Base-by-base conservation (phyloP, 2,888 invertebrate species). In the Tiphia femorata region DNA sequence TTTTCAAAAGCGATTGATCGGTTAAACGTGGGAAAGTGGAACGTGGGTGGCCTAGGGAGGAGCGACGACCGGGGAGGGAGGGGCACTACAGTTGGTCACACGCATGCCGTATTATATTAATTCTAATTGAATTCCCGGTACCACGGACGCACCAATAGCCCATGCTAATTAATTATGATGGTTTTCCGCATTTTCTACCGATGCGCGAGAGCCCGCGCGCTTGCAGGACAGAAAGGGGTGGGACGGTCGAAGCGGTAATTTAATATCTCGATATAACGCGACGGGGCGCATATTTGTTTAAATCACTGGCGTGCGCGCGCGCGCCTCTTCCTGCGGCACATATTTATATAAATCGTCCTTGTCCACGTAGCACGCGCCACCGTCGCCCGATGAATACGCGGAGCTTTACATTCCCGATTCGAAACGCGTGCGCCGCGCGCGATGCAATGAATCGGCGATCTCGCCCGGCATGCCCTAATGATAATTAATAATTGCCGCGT, bases 101-200 rank as follows among this genome's bases (percentile, higher is more conserved):
- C n/a, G 12, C 33, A n/a, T 14, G 8, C 12, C 33, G 33, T 14
- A 33, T 33, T n/a, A 33, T 33, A 33, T 33, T 33, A 33, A 33
- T 33, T 33, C 33, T 33, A 33, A 33, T 33, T 33, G 33, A 33
- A 33, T 33, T 33, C 33, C 33, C 14, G 12, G 33, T n/a, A 12
- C 33, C 33, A 14, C 33, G 33, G n/a, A n/a, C 33, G 33, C 14
- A n/a, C 33, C 33, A 33, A 33, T 33, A 33, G 33, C 33, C 8
- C 33, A 14, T n/a, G 33, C 12, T 49, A 66, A 66, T 62, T 66
- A 66, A 66, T 65, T 62, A 49, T 44, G 46, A 43, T 48, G 44
- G 35, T 40, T 46, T 25, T 35, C 16, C 49, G 25, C 49, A 33
- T 49, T 48, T 58, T 46, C 40, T 14, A n/a, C 19, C 33, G 40